phyloP scores from a whole-genome alignment of 2,113 vertebrate species.

The Megaceryle maxima region DNA sequence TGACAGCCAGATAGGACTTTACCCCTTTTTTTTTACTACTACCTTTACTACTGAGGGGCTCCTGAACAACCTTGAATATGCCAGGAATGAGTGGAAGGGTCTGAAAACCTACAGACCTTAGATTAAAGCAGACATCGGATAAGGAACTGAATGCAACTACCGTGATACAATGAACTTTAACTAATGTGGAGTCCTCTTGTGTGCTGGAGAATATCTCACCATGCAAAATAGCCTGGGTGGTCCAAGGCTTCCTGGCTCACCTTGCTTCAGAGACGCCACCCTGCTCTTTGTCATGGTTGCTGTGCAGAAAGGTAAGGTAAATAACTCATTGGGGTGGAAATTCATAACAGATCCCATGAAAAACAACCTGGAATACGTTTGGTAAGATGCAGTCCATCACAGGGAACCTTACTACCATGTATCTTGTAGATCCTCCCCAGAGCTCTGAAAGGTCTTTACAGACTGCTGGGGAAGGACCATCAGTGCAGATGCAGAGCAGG shows the following conservation, averaged over 20 bases:
- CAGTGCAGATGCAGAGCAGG: neutral
- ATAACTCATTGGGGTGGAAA: neutral
- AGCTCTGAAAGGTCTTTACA: neutral
- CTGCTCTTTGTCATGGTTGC: neutral
- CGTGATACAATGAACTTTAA: neutral
- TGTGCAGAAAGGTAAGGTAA: neutral
- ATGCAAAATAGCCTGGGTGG: neutral
- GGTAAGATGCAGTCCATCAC: accelerated
- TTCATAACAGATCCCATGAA: neutral
- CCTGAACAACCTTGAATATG: neutral
- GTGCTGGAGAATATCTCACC: neutral
- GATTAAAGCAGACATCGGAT: neutral
- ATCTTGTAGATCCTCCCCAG: neutral
- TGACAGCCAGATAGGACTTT: neutral
- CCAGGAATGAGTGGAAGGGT: neutral
- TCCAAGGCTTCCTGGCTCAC: neutral
- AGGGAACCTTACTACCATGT: neutral
- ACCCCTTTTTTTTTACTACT: too few species aligned
- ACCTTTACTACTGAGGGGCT: neutral
- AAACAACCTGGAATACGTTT: neutral
- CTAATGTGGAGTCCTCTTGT: neutral
- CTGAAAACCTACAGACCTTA: neutral
- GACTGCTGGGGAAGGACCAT: neutral
- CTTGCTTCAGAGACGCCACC: neutral
- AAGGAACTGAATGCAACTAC: neutral